Base-by-base conservation (phyloP, 2,797 vertebrate species). In the Eulemur mongoz region DNA sequence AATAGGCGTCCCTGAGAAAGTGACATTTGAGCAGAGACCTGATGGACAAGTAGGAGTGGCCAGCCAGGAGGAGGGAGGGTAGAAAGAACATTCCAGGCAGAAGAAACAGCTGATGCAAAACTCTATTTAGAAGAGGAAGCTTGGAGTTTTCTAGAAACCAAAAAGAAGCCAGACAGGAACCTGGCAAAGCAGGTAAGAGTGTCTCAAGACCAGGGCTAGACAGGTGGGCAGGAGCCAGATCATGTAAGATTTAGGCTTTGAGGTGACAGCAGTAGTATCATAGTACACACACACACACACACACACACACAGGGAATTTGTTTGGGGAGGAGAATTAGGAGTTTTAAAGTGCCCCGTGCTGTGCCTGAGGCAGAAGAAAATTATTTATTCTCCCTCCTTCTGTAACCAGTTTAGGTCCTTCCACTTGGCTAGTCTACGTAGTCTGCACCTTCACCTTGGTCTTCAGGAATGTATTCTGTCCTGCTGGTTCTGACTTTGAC, bases 141-240 rank as follows among this genome's bases (percentile, higher is more conserved):
- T 48, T 43, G n/a, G 82, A 65, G 40, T 73, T 89, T 82, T 78
- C 85, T 94, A 82, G 83, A 90, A 93, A 50, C 65, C 59, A 50
- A 61, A 80, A 79, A 79, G 57, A 87, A 86, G n/a, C 17, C 17
- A 69, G 35, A 20, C 1, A 40, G 25, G n/a, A 70, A 57, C 17
- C 22, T 5, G 54, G 35, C 1, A 30, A 91, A 59, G 40, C 18
- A 48, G 43, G 10, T 43, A 63, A 95, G 45, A 61, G 5, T 23
- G 10, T 38, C 40, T 76, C 73, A 70, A 61, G 54, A 54, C 5
- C 8, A 75, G 52, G 12, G 12, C 8, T 52, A 8, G 86, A 38
- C 32, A 76, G 48, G n/a, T n/a, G 57, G 45, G 25, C 38, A 52
- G 38, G 40, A 35, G 54, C 11, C 18, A 70, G 63, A 52, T 30